Percentiles rank a stretch among this genome's conserved stretches.
These are phyloP conservation scores for Gerris buenoi DNA, from an alignment of 1,140 invertebrate species.

Conservation along the genomic window DNA sequence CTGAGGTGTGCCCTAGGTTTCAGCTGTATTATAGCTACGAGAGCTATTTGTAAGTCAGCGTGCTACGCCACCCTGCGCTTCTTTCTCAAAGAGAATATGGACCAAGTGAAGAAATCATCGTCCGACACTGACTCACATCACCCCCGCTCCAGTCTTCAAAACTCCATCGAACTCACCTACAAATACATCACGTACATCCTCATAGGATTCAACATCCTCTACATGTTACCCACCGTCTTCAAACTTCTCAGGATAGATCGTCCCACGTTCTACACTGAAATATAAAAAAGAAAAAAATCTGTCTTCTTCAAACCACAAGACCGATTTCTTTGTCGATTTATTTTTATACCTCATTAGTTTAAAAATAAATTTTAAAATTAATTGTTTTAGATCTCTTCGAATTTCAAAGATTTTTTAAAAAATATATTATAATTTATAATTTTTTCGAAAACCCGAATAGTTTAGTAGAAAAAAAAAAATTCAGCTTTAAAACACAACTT, in stretches of 20 bases:
- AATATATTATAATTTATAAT: no score
- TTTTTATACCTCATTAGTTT: no score
- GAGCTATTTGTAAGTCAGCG: slow-evolving; percentile 48
- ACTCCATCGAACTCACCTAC: slow-evolving; percentile 59
- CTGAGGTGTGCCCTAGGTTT: slow-evolving; percentile 60
- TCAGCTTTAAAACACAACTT: no score
- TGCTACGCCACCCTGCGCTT: slow-evolving; percentile 52
- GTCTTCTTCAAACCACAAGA: no score
- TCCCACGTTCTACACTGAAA: slow-evolving; percentile 69
- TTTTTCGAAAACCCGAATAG: no score
- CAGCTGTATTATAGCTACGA: slow-evolving; percentile 47
- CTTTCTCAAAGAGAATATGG: slow-evolving; percentile 45
- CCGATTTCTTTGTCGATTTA: no score
- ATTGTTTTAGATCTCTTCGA: no score
- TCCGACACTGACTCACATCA: slow-evolving; percentile 31
- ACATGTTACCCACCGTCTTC: slow-evolving; percentile 63
- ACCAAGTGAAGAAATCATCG: slow-evolving; percentile 43
- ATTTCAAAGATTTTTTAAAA: no score
- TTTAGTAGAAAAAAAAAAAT: no score
- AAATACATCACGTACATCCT: slow-evolving; percentile 63
- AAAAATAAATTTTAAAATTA: no score
- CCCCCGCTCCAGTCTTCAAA: slow-evolving; percentile 35
- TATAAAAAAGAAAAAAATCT: no score
- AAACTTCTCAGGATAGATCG: slow-evolving; percentile 56
- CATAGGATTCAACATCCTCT: slow-evolving; percentile 59